These are phyloP conservation scores for Cygnus olor DNA, from an alignment of 2,797 vertebrate genomes.

Conservation along the genomic window DNA sequence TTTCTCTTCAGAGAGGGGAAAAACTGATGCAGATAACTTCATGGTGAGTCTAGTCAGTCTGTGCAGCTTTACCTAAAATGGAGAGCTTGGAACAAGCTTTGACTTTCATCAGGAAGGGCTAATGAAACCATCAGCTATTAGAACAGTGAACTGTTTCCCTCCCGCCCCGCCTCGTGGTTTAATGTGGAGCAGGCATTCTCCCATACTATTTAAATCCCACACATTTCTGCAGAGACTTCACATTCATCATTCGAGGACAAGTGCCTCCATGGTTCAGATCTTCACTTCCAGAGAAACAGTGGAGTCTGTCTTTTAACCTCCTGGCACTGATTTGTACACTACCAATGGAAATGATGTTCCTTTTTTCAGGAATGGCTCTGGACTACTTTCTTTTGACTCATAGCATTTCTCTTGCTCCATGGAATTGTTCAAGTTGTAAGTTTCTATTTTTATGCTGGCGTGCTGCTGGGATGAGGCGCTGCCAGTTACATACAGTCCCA, in stretches of 20 bases:
- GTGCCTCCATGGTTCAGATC: slow-evolving; percentile 25
- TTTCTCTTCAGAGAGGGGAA: background rate
- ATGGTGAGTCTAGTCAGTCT: slow-evolving; percentile 24
- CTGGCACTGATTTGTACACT: slow-evolving; percentile 58
- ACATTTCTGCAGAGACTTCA: background rate
- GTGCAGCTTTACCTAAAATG: slow-evolving; percentile 69
- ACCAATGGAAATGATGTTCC: slow-evolving; percentile 35
- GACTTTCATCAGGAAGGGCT: background rate
- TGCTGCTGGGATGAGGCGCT: slow-evolving; percentile 5
- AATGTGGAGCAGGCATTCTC: background rate
- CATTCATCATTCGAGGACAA: slow-evolving; percentile 11
- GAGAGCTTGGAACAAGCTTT: slow-evolving; percentile 37
- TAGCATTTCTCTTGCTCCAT: slow-evolving; percentile 18
- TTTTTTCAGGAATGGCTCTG: slow-evolving; percentile 38
- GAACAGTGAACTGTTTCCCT: background rate
- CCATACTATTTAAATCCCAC: background rate
- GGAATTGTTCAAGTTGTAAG: slow-evolving; percentile 43
- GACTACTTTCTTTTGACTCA: slow-evolving; percentile 48
- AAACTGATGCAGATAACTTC: slow-evolving; percentile 43
- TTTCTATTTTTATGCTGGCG: slow-evolving; percentile 57
- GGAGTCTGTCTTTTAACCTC: background rate
- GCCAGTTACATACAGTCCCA: slow-evolving; percentile 60
- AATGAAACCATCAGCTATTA: background rate
- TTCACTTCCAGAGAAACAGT: slow-evolving; percentile 42
- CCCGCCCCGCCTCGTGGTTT: background rate